A percentile compares a stretch with the other conserved stretches of the same genome.
Conservation (phyloP, 2,888 invertebrate species). For the Abrostola tripartita region DNA sequence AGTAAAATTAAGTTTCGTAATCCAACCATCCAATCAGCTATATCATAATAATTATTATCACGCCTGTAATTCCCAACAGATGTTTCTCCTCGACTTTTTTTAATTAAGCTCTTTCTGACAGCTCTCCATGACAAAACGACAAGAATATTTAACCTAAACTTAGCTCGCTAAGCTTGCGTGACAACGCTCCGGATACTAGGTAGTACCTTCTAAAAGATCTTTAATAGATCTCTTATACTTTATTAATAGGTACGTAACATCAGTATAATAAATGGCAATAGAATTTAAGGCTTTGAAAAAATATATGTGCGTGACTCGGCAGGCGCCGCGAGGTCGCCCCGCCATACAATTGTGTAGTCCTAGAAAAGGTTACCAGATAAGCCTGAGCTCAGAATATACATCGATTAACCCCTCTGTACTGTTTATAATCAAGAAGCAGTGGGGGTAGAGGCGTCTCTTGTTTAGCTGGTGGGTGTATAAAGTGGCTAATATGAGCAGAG, state of each 20-base stretch:
- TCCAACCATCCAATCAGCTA: no score
- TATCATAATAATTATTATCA: no score
- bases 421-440: slow-evolving; percentile 31
- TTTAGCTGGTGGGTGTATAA: slow-evolving; percentile 74
- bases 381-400: slow-evolving; percentile 67
- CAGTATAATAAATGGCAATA: slow-evolving; percentile 68
- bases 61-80: no score
- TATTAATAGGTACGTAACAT: slow-evolving; percentile 58
- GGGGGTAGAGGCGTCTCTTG: slow-evolving; percentile 57
- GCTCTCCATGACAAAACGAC: not conserved
- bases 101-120: not conserved
- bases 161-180: slow-evolving; percentile 16
- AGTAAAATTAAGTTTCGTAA: no score
- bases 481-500: slow-evolving; percentile 85
- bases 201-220: slow-evolving; percentile 36
- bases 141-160: not conserved
- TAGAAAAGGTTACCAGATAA: slow-evolving; percentile 74
- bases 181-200: slow-evolving; percentile 14
- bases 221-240: slow-evolving; percentile 55
- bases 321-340: slow-evolving; percentile 86
- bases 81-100: not conserved
- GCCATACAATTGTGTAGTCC: slow-evolving; percentile 80
- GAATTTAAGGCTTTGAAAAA: slow-evolving; percentile 81
- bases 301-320: slow-evolving; percentile 86
- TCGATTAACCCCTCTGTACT: slow-evolving; percentile 56